A percentile compares a stretch with the other conserved stretches of the same genome.
Evolutionary conservation across 2,113 vertebrate species (phyloP).

Genomic region (Zonotrichia leucophrys): DNA sequence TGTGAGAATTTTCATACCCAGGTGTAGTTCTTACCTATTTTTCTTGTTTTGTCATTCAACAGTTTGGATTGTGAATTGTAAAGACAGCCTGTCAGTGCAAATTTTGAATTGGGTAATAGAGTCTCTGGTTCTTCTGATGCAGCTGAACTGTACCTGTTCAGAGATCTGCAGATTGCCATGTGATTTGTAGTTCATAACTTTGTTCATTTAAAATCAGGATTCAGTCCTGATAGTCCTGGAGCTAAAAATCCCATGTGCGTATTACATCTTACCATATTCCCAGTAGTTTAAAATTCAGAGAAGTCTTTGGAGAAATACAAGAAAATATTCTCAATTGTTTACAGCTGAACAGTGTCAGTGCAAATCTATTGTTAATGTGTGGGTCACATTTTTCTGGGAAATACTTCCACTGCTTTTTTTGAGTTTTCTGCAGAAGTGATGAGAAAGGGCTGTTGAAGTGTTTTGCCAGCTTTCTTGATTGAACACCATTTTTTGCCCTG

Average conservation of each 20-base stretch:
- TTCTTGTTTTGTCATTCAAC: not conserved
- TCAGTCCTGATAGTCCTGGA: not conserved
- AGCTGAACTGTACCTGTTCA: not conserved
- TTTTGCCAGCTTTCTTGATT: not conserved
- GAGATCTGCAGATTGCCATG: not conserved
- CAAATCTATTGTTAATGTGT: not conserved
- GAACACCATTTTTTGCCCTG: not conserved
- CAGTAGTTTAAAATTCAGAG: not conserved
- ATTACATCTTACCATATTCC: not conserved
- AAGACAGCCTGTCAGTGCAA: not conserved
- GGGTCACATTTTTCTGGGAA: not conserved
- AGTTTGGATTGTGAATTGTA: not conserved
- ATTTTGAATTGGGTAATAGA: not conserved
- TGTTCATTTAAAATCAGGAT: not conserved
- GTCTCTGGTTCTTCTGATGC: not conserved
- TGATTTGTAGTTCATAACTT: not conserved
- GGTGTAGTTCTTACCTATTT: not conserved
- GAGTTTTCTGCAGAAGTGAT: not conserved
- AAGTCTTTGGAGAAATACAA: not conserved
- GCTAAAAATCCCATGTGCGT: not conserved
- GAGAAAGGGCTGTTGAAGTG: not conserved
- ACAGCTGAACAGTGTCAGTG: not conserved
- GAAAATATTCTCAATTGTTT: not conserved
- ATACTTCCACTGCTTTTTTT: not conserved
- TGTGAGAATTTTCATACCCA: not conserved